Percentiles rank a stretch among this genome's conserved stretches.
phyloP scores from a whole-genome alignment of 2,888 invertebrate genomes.

The Acleris cristana region DNA sequence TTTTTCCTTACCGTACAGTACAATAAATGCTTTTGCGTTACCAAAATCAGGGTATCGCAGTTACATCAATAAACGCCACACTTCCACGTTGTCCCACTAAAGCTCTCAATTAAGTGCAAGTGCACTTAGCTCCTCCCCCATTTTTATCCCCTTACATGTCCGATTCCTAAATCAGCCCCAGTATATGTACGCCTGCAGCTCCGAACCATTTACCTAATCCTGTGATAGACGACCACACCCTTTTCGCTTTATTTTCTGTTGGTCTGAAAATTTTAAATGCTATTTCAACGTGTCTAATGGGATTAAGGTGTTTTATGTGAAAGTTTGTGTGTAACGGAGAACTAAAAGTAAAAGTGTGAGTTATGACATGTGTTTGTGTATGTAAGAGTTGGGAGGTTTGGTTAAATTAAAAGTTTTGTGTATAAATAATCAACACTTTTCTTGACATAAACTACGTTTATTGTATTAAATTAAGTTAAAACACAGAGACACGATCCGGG shows the following conservation, averaged over 20 bases:
- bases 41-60: slow-evolving; percentile 10
- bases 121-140: slow-evolving; percentile 22
- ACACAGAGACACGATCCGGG: no score
- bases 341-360: background rate
- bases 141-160: slow-evolving; percentile 35
- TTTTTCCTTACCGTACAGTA: no score
- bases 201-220: slow-evolving; percentile 50
- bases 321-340: background rate
- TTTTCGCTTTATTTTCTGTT: slow-evolving; percentile 39
- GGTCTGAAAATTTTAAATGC: slow-evolving; percentile 34
- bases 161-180: slow-evolving; percentile 34
- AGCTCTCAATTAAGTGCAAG: slow-evolving; percentile 24
- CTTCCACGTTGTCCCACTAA: slow-evolving; percentile 10
- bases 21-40: background rate
- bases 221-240: slow-evolving; percentile 46
- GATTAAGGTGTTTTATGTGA: slow-evolving; percentile 3
- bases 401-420: background rate
- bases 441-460: no score
- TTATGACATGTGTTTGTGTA: background rate
- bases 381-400: background rate
- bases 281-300: background rate
- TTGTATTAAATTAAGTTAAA: no score
- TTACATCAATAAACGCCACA: slow-evolving; percentile 1
- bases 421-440: no score
- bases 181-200: slow-evolving; percentile 39